These are phyloP conservation scores for Bambusicola thoracicus DNA, from an alignment of 2,113 vertebrate species.

Conservation along the genomic window DNA sequence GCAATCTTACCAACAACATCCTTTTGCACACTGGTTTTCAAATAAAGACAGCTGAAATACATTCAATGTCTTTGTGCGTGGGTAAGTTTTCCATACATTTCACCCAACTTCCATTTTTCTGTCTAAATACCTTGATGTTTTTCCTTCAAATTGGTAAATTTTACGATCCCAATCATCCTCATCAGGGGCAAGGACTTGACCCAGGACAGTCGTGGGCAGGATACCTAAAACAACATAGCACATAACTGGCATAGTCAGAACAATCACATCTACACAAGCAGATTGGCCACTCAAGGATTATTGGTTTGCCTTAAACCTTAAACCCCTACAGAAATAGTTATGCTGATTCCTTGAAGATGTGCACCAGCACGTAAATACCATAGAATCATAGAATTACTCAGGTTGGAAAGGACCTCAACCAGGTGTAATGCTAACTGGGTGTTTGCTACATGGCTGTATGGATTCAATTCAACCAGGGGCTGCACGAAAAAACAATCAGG, in stretches of 20 bases:
- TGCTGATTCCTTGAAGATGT: accelerated
- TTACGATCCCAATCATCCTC: slow-evolving; percentile 90
- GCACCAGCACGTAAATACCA: not conserved
- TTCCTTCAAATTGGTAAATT: slow-evolving; percentile 86
- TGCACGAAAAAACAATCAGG: not conserved
- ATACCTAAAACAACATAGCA: slow-evolving; percentile 74
- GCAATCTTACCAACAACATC: not conserved
- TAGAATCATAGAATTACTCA: no score
- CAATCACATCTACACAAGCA: not conserved
- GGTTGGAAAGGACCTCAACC: no score
- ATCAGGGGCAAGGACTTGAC: slow-evolving; percentile 85
- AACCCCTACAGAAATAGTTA: not conserved
- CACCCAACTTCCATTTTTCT: not conserved
- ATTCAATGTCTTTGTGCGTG: not conserved
- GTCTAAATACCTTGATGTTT: slow-evolving; percentile 80
- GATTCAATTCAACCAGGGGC: not conserved
- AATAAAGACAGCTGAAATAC: not conserved
- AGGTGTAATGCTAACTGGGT: not conserved
- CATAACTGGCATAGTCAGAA: not conserved
- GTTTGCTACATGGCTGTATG: not conserved
- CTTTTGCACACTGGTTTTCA: not conserved
- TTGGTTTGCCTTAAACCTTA: not conserved
- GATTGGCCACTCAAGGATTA: not conserved
- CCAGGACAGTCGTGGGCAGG: slow-evolving; percentile 81
- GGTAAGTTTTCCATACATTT: not conserved